phyloP scores from a whole-genome alignment of 2,888 invertebrate species.

The Caenorhabditis panamensis region DNA sequence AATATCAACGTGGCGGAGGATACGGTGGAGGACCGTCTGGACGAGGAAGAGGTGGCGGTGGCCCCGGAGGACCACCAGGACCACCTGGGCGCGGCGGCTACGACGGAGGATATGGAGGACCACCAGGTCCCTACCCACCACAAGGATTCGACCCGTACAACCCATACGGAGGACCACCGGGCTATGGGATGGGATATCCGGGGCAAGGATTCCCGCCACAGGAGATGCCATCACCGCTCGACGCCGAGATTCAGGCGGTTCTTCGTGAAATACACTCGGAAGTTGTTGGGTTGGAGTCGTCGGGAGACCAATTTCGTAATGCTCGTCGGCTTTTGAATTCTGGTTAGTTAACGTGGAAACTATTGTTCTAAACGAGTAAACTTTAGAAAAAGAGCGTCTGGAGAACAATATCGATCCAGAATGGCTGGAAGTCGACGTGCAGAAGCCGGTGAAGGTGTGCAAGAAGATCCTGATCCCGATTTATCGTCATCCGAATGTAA shows the following conservation, averaged over 20 bases:
- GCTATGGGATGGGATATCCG: slow-evolving; percentile 47
- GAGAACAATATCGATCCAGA: slow-evolving; percentile 80
- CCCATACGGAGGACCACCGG: slow-evolving; percentile 39
- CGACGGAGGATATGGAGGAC: slow-evolving; percentile 46
- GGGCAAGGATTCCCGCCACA: slow-evolving; percentile 48
- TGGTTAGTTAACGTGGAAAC: neutral
- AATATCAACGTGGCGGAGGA: slow-evolving; percentile 39
- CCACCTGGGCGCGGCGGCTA: slow-evolving; percentile 36
- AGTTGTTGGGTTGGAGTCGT: slow-evolving; percentile 73
- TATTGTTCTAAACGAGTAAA: neutral
- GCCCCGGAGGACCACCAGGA: neutral
- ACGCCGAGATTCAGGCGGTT: slow-evolving; percentile 79
- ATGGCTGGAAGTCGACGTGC: slow-evolving; percentile 81
- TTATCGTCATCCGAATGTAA: slow-evolving; percentile 79
- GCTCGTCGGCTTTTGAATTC: slow-evolving; percentile 74
- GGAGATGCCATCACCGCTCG: slow-evolving; percentile 74
- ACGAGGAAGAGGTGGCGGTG: neutral
- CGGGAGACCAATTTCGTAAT: slow-evolving; percentile 78
- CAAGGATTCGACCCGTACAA: slow-evolving; percentile 51
- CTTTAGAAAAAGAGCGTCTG: slow-evolving; percentile 75
- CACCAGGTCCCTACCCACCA: neutral
- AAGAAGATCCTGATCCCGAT: slow-evolving; percentile 80
- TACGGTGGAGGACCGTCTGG: slow-evolving; percentile 24
- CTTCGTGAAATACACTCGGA: slow-evolving; percentile 78
- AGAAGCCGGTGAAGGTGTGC: slow-evolving; percentile 79